A percentile compares a stretch with the other conserved stretches of the same genome.
Conservation (phyloP, 2,113 vertebrate species). For the Procavia capensis region DNA sequence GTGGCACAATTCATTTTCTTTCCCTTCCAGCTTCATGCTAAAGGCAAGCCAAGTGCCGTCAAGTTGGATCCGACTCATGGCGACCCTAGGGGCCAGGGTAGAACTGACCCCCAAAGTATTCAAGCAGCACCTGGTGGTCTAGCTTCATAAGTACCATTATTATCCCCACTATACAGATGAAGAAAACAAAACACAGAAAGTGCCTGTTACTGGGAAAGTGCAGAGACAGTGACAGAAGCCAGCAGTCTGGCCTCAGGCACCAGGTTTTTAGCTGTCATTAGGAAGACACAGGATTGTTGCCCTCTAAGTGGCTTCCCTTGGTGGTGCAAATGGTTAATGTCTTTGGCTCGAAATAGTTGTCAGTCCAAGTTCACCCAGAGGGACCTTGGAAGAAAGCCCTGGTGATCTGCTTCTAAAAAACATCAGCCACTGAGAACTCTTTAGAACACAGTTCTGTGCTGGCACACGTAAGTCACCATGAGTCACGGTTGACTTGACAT, state of each 20-base stretch:
- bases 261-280: neutral
- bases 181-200: neutral
- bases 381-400: neutral
- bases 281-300: neutral
- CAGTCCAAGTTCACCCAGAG: neutral
- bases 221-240: neutral
- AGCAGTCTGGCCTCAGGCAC: neutral
- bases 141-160: neutral
- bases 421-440: neutral
- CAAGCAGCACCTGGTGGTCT: too few species aligned
- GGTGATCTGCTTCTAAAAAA: neutral
- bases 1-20: neutral
- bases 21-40: neutral
- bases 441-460: neutral
- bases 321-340: neutral
- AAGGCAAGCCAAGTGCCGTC: too few species aligned
- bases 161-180: neutral
- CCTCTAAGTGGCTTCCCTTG: neutral
- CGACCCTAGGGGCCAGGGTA: too few species aligned
- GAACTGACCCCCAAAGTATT: too few species aligned
- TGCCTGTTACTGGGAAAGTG: accelerated
- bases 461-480: neutral
- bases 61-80: too few species aligned
- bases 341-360: neutral
- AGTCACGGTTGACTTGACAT: neutral